A percentile compares a stretch with the other conserved stretches of the same genome.
Conservation (phyloP, 2,113 vertebrate genomes). For the Pampusana beccarii region DNA sequence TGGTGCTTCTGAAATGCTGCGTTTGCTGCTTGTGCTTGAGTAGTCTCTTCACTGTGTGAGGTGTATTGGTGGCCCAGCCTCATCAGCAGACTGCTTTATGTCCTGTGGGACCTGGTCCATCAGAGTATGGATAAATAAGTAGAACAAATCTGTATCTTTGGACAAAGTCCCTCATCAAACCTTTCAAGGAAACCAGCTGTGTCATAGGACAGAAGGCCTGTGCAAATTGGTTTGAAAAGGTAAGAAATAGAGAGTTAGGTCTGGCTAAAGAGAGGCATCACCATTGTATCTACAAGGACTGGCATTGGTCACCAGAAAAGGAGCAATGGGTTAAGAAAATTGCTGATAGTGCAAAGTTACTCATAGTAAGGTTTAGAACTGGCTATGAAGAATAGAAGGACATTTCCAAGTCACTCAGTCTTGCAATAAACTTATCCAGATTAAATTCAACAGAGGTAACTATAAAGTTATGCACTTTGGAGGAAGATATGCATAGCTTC, state of each 20-base stretch:
- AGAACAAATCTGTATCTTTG: neutral
- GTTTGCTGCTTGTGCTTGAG: neutral
- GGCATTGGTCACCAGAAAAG: neutral
- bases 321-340: neutral
- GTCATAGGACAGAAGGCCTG: neutral
- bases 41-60: neutral
- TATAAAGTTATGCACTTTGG: neutral
- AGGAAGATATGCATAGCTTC: fast-evolving
- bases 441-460: neutral
- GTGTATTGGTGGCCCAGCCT: neutral
- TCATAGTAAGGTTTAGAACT: neutral
- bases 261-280: neutral
- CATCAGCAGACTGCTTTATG: neutral
- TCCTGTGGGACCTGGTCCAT: neutral
- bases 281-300: neutral
- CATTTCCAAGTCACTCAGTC: neutral
- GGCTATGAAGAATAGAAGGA: neutral
- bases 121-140: neutral
- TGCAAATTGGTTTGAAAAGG: neutral
- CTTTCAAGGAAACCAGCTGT: neutral
- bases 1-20: neutral
- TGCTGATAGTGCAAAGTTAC: neutral
- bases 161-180: neutral
- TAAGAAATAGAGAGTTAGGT: neutral
- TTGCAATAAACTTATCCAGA: neutral